A percentile compares a stretch with the other conserved stretches of the same genome.
Conservation (phyloP, 1,140 invertebrate genomes). For the Drosophila mayri region DNA sequence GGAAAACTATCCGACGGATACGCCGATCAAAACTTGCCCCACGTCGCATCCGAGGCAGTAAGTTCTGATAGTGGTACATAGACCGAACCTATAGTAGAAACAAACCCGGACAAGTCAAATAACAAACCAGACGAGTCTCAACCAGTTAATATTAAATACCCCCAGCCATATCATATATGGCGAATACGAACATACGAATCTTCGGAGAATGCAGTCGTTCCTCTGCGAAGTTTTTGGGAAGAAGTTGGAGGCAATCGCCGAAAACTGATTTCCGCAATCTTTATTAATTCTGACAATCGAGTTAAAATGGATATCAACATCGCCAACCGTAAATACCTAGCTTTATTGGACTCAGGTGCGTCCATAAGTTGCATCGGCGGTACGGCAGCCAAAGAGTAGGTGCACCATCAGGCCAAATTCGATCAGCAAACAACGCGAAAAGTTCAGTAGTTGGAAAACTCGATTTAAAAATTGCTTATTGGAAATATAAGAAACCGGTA, state of each 20-base stretch:
- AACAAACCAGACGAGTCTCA: not conserved
- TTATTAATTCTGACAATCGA: not conserved
- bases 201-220: not conserved
- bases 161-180: not conserved
- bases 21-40: not conserved
- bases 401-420: not conserved
- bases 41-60: constrained; percentile 2
- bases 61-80: not conserved
- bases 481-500: not conserved
- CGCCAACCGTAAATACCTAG: not conserved
- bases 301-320: not conserved
- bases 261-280: not conserved
- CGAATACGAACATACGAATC: too few relatives aligned
- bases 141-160: not conserved
- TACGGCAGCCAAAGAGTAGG: not conserved
- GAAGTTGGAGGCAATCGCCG: not conserved
- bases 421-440: not conserved
- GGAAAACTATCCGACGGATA: not conserved
- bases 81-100: not conserved
- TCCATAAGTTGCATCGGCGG: not conserved
- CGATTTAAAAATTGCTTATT: not conserved
- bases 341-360: not conserved
- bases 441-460: not conserved
- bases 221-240: not conserved
- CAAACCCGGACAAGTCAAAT: not conserved